phyloP scores from a whole-genome alignment of 2,888 invertebrate genomes.

The Lingula anatina region DNA sequence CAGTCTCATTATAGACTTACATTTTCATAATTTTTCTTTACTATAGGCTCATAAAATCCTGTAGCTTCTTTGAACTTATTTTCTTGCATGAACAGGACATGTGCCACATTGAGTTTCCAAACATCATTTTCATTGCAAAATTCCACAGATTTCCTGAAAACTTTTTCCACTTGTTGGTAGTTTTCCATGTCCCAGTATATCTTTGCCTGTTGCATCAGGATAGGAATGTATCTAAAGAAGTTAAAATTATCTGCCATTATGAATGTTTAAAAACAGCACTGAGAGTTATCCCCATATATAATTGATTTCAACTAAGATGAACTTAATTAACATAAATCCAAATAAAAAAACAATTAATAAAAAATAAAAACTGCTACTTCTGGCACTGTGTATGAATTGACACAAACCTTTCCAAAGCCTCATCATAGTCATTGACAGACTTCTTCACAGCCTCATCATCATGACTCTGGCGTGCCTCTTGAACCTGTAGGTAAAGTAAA shows the following conservation, averaged over 20 bases:
- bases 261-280: neutral
- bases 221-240: conserved; percentile 76
- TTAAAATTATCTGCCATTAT: neutral
- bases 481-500: conserved; percentile 55
- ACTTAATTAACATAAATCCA: neutral
- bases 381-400: neutral
- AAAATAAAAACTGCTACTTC: neutral
- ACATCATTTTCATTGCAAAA: conserved; percentile 96
- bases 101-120: conserved; percentile 97
- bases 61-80: conserved; percentile 97
- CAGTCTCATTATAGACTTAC: conserved; percentile 39
- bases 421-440: conserved; percentile 87
- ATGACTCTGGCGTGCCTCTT: conserved; percentile 81
- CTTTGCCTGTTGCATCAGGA: conserved; percentile 98
- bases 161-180: conserved; percentile 91
- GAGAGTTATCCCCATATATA: neutral
- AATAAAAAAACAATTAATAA: neutral
- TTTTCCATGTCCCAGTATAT: conserved; percentile 97
- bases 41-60: conserved; percentile 96
- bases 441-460: conserved; percentile 85
- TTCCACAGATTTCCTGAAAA: conserved; percentile 93
- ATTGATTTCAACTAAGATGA: neutral
- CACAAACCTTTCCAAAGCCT: conserved; percentile 66
- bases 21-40: conserved; percentile 86
- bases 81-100: conserved; percentile 98